phyloP scores from a whole-genome alignment of 2,797 vertebrate genomes.

The Lagorchestes hirsutus region DNA sequence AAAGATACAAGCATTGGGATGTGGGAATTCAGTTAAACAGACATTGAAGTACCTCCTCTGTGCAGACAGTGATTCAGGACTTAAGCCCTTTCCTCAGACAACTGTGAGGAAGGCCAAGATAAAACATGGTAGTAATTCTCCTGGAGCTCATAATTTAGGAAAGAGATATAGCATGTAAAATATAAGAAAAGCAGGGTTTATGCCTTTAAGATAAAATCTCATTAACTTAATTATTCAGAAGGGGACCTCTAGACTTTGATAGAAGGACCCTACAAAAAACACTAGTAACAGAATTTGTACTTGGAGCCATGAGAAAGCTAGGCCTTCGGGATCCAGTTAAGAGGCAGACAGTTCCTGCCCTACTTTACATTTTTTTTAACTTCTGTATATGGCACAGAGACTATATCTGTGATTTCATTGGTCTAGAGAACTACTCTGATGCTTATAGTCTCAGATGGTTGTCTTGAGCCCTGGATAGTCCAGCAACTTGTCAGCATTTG shows the following conservation, averaged over 20 bases:
- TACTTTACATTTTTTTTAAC: neutral
- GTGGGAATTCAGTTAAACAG: neutral
- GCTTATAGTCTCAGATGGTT: neutral
- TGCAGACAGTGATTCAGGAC: neutral
- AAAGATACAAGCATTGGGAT: neutral
- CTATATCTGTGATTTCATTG: neutral
- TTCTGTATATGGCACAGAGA: neutral
- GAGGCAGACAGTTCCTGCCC: neutral
- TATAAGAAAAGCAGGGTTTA: neutral
- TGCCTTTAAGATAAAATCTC: neutral
- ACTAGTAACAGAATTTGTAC: neutral
- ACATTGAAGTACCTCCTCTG: neutral
- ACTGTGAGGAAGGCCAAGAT: neutral
- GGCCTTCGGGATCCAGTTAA: neutral
- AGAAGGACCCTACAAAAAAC: neutral
- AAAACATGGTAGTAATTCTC: neutral
- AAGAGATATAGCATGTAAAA: neutral
- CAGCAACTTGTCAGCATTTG: neutral
- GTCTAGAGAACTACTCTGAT: neutral
- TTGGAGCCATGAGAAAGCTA: neutral
- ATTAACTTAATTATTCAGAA: neutral
- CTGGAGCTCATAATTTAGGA: neutral
- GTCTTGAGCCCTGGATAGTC: neutral
- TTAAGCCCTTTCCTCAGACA: neutral
- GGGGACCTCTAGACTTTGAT: neutral